Conservation (phyloP, 2,888 invertebrate genomes). For the Torymus aiolomorphi region DNA sequence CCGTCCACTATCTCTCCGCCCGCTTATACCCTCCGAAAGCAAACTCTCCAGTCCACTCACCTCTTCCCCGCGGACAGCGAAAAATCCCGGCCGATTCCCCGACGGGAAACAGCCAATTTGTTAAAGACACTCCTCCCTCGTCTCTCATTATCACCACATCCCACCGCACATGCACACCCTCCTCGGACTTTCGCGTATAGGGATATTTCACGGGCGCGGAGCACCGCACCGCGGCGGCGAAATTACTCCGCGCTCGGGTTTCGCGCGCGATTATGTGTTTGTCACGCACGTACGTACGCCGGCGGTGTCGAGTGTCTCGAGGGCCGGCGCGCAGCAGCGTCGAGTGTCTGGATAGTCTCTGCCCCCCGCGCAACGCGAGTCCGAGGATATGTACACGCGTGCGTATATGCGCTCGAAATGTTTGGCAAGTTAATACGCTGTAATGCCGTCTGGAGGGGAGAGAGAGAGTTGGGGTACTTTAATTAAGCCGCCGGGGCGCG, state of each 20-base stretch:
- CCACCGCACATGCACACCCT: conserved; percentile 11
- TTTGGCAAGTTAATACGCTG: conserved; percentile 57
- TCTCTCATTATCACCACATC: conserved; percentile 42
- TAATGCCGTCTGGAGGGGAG: conserved; percentile 49
- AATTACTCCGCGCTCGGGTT: conserved; percentile 70
- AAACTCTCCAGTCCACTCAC: no score
- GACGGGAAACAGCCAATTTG: conserved; percentile 36
- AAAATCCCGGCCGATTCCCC: not conserved
- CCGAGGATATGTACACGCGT: not conserved
- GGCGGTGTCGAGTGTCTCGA: conserved; percentile 44
- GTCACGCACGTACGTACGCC: conserved; percentile 63
- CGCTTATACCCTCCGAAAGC: no score
- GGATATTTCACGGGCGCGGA: conserved; percentile 65
- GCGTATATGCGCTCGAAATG: conserved; percentile 42
- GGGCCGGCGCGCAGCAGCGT: conserved; percentile 61
- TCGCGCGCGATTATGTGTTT: conserved; percentile 73
- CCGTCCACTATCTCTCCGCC: no score
- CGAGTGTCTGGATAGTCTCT: conserved; percentile 72
- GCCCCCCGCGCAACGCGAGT: conserved; percentile 73
- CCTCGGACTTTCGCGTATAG: conserved; percentile 59
- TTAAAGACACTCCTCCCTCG: conserved; percentile 34
- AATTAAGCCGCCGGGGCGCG: conserved; percentile 48
- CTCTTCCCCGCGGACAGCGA: not conserved
- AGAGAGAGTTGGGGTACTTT: conserved; percentile 36
- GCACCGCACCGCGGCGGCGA: conserved; percentile 39